Base-by-base conservation (phyloP, 2,888 invertebrate species). In the Toxonevra muliebris region DNA sequence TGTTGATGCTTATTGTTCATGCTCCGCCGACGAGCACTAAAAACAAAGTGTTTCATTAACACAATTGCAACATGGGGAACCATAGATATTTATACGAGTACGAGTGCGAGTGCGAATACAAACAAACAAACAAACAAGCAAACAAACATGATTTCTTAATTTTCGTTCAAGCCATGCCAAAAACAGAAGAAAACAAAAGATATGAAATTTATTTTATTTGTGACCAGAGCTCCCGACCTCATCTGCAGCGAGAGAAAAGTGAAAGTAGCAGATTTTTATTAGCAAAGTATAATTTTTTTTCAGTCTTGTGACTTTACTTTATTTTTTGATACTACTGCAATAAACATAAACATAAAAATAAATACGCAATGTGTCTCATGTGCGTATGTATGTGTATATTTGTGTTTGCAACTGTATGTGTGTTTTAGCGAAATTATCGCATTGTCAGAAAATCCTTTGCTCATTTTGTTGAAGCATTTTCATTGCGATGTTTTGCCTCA, bases 31-130 rank as follows among this genome's bases (percentile, higher is more conserved):
- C 2, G 43, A 13, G 20, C 62, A 62, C 63, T 60, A 61, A 17
- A 43, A 63, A 60, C 61, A 69, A 70, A 70, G 68, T 70, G 70
- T 66, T 68, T 63, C 70, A 70, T 70, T 71, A 71, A 71, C 48
- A 58, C 68, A 63, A 69, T 68, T 66, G 66, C 64, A 66, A 64
- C 61, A 60, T 58, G 58, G 66, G 59, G 58, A 54, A 52, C 52
- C 53, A 62, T 53, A 62, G 52, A 53, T 53, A 52, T 62, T 53
- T 52, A 42, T 42, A 62, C n/a, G n/a, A n/a, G n/a, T n/a, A n/a
- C n/a, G n/a, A n/a, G n/a, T 30, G 30, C 30, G 30, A 30, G 30
- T 30, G 30, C 65, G 12, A 61, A 41, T 48, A 57, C 61, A 57
- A 53, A 50, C 57, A n/a, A n/a, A n/a, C n/a, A n/a, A n/a, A n/a